phyloP scores from a whole-genome alignment of 2,797 vertebrate genomes.

The Tokudaia tokunoshimensis region DNA sequence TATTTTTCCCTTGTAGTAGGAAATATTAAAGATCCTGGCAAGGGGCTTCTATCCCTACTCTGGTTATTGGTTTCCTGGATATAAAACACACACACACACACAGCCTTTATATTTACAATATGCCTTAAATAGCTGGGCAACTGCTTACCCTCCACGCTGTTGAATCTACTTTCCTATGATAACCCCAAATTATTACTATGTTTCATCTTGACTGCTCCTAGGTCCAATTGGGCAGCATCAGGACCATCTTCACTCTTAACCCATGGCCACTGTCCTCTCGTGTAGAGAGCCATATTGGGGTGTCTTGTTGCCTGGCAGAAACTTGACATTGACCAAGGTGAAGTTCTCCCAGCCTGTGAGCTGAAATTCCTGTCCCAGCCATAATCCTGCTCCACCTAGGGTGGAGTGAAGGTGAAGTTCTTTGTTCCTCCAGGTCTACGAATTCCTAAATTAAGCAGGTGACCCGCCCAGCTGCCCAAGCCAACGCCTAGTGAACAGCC shows the following conservation, averaged over 20 bases:
- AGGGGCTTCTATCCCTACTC: not conserved
- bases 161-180: not conserved
- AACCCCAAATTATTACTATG: not conserved
- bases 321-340: no score
- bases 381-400: no score
- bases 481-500: no score
- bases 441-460: no score
- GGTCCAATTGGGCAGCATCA: not conserved
- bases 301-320: no score
- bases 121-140: not conserved
- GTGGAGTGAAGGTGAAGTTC: no score
- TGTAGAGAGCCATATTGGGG: no score
- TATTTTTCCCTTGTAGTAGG: not conserved
- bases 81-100: not conserved
- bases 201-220: not conserved
- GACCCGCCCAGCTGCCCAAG: no score
- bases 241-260: not conserved
- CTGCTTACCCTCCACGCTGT: not conserved
- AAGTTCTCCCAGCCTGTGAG: no score
- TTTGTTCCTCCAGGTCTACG: no score
- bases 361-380: no score
- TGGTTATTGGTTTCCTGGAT: not conserved
- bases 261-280: not conserved
- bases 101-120: not conserved
- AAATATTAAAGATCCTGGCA: not conserved